phyloP scores from a whole-genome alignment of 2,113 vertebrate genomes.

The Mola mola region DNA sequence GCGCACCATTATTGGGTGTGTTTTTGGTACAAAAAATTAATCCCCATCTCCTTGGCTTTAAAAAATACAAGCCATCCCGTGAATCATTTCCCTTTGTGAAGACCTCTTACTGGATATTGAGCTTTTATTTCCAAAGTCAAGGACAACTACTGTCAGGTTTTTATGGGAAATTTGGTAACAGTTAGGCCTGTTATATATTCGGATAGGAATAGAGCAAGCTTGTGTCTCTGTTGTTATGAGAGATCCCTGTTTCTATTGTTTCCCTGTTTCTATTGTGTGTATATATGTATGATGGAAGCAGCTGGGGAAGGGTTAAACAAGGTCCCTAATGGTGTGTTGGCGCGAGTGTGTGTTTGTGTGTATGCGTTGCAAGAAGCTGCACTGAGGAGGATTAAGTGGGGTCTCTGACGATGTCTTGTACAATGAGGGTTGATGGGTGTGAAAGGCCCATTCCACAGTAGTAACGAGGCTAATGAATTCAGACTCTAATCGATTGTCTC shows the following conservation, averaged over 20 bases:
- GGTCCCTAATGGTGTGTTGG: constrained; percentile 41
- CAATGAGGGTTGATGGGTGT: constrained; percentile 83
- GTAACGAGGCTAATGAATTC: constrained; percentile 97
- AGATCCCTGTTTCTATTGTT: background rate
- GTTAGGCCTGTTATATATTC: background rate
- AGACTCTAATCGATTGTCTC: constrained; percentile 96
- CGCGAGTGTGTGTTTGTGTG: constrained; percentile 54
- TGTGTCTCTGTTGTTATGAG: constrained; percentile 20
- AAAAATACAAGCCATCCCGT: constrained; percentile 35
- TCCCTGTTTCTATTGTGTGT: background rate
- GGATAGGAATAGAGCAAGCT: background rate
- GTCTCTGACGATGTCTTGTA: constrained; percentile 82
- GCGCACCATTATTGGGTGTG: constrained; percentile 41
- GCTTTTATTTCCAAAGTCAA: constrained; percentile 10
- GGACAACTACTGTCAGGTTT: constrained; percentile 2
- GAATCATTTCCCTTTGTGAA: constrained; percentile 38
- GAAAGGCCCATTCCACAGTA: constrained; percentile 82
- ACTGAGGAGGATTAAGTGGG: constrained; percentile 79
- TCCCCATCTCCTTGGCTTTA: constrained; percentile 53
- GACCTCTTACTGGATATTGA: constrained; percentile 21
- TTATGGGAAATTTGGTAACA: constrained; percentile 2
- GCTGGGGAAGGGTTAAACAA: constrained; percentile 43
- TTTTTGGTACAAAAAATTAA: constrained; percentile 64
- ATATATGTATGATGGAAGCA: constrained; percentile 14
- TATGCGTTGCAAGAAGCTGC: constrained; percentile 55